Percentiles rank a stretch among this genome's conserved stretches.
These are phyloP conservation scores for Apostichopus japonicus DNA, from an alignment of 35 echinoderm and acorn worm genomes.

Conservation along the genomic window DNA sequence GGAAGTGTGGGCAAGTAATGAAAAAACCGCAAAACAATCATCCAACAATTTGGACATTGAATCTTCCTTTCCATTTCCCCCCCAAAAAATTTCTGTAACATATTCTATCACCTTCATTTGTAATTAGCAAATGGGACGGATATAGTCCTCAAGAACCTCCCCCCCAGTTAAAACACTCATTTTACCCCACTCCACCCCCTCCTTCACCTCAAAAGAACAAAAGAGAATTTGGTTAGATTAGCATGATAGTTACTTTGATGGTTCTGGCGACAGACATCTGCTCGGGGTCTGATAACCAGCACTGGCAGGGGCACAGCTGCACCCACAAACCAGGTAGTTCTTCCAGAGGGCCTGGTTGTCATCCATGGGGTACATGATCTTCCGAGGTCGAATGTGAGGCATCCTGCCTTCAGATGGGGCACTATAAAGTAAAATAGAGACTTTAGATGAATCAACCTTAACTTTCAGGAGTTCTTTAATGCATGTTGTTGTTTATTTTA, in stretches of 20 bases:
- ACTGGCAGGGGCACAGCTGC: constrained; percentile 94
- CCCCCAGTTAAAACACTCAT: neutral
- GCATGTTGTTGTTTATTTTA: too few species aligned
- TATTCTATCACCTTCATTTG: too few species aligned
- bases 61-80: too few species aligned
- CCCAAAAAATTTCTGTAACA: too few species aligned
- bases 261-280: constrained; percentile 93
- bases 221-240: neutral
- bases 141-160: too few species aligned
- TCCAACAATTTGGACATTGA: too few species aligned
- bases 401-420: constrained; percentile 93
- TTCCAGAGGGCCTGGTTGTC: constrained; percentile 88
- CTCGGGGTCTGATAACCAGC: constrained; percentile 94
- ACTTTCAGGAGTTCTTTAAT: too few species aligned
- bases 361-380: constrained; percentile 90
- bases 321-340: constrained; percentile 97
- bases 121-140: too few species aligned
- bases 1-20: too few species aligned
- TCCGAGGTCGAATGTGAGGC: constrained; percentile 83
- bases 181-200: neutral
- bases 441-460: neutral
- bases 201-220: neutral
- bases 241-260: constrained; percentile 58
- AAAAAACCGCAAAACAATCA: too few species aligned
- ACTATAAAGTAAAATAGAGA: constrained; percentile 48